Percentiles rank a stretch among this genome's conserved stretches.
These are phyloP conservation scores for Phyllotreta striolata DNA, from an alignment of 2,888 invertebrate species.

Conservation along the genomic window DNA sequence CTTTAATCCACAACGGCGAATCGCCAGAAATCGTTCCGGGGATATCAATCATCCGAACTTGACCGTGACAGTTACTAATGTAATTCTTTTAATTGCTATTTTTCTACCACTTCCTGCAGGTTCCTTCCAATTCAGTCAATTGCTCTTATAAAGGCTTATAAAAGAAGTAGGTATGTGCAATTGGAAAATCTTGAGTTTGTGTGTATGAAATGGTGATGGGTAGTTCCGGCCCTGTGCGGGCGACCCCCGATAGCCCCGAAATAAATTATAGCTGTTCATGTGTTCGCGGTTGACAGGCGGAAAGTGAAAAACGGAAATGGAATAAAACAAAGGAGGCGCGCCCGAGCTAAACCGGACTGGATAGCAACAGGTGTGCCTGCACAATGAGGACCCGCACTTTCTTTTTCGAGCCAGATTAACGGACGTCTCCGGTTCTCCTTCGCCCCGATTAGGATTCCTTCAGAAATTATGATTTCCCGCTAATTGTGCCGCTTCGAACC, in stretches of 20 bases:
- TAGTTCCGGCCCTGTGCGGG: slow-evolving; percentile 1
- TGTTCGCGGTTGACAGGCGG: slow-evolving; percentile 29
- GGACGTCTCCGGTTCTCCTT: slow-evolving; percentile 2
- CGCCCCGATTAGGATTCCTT: background rate
- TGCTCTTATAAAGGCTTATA: too few species aligned
- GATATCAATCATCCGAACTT: too few species aligned
- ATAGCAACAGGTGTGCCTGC: slow-evolving; percentile 39
- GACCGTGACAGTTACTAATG: too few species aligned
- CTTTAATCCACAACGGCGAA: background rate
- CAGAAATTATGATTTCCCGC: background rate
- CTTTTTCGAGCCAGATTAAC: background rate
- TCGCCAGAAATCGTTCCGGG: too few species aligned
- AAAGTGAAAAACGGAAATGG: slow-evolving; percentile 33
- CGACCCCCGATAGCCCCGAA: slow-evolving; percentile 3
- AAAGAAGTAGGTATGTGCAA: too few species aligned
- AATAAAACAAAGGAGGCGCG: slow-evolving; percentile 37
- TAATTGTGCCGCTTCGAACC: background rate
- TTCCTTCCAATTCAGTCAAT: too few species aligned
- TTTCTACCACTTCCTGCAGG: too few species aligned
- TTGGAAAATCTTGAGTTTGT: too few species aligned
- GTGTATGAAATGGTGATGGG: background rate
- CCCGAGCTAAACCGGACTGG: slow-evolving; percentile 27
- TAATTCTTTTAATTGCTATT: too few species aligned
- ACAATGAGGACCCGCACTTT: slow-evolving; percentile 1
- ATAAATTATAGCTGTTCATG: slow-evolving; percentile 28